Evolutionary conservation across 2,888 invertebrate species (phyloP).

Genomic region (Unio pictorum): DNA sequence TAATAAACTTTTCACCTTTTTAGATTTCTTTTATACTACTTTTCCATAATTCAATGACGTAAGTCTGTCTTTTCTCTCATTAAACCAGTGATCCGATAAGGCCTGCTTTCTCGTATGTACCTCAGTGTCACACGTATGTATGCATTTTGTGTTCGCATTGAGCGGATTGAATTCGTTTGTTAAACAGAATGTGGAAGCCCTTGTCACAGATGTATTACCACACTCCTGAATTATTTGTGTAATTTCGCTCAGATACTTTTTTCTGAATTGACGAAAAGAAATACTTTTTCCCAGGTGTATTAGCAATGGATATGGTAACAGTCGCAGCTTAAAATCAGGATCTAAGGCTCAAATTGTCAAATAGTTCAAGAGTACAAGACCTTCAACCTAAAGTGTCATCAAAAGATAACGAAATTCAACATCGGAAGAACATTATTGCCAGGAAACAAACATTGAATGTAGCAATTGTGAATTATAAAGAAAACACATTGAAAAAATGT

Average conservation of each 20-base stretch:
- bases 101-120: slow-evolving; percentile 7
- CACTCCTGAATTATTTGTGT: background rate
- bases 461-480: background rate
- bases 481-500: background rate
- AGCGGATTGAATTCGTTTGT: slow-evolving; percentile 1
- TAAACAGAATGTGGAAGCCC: slow-evolving; percentile 1
- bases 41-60: background rate
- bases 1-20: background rate
- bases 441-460: slow-evolving; percentile 1
- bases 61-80: background rate
- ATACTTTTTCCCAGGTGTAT: background rate
- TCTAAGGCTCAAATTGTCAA: too few species aligned
- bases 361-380: too few species aligned
- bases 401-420: background rate
- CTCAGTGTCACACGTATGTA: background rate
- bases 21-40: background rate
- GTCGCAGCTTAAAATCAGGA: background rate
- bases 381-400: too few species aligned
- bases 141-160: background rate
- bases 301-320: too few species aligned
- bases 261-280: slow-evolving; percentile 2
- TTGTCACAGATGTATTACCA: slow-evolving; percentile 4
- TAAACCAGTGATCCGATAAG: slow-evolving; percentile 2
- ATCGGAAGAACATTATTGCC: background rate
- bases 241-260: slow-evolving; percentile 3